Evolutionary conservation across 2,888 invertebrate genomes (phyloP).

Genomic region (Eupithecia vulgata): DNA sequence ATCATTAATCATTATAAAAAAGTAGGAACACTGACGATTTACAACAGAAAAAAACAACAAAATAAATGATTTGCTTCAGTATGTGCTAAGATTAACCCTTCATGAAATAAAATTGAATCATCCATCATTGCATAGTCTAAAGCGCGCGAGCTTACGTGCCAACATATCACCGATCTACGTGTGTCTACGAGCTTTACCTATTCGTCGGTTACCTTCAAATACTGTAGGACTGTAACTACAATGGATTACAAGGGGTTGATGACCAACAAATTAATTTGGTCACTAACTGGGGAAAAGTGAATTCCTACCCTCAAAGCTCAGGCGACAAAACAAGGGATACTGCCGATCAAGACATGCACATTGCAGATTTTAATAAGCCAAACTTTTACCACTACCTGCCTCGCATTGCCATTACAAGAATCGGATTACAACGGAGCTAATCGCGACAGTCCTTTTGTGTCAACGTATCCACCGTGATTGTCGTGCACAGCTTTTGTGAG

Average conservation of each 20-base stretch:
- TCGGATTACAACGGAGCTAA: background rate
- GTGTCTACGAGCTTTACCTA: slow-evolving; percentile 3
- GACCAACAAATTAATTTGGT: background rate
- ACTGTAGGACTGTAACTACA: background rate
- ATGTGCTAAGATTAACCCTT: slow-evolving; percentile 12
- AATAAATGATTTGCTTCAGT: slow-evolving; percentile 13
- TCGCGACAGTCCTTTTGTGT: background rate
- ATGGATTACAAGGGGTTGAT: background rate
- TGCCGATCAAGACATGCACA: background rate
- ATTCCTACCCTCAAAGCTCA: background rate
- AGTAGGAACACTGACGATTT: background rate
- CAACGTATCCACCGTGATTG: background rate
- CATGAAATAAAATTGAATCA: slow-evolving; percentile 9
- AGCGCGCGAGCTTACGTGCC: slow-evolving; percentile 41
- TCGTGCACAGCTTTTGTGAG: slow-evolving; percentile 11
- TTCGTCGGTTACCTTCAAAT: background rate
- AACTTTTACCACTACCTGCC: background rate
- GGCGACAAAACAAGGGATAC: background rate
- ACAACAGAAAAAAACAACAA: background rate
- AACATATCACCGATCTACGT: slow-evolving; percentile 23
- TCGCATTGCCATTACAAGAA: background rate
- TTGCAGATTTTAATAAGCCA: background rate
- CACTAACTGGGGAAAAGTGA: background rate
- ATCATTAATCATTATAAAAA: background rate
- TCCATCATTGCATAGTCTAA: slow-evolving; percentile 38